phyloP scores from a whole-genome alignment of 2,113 vertebrate genomes.

The Barbus barbus region DNA sequence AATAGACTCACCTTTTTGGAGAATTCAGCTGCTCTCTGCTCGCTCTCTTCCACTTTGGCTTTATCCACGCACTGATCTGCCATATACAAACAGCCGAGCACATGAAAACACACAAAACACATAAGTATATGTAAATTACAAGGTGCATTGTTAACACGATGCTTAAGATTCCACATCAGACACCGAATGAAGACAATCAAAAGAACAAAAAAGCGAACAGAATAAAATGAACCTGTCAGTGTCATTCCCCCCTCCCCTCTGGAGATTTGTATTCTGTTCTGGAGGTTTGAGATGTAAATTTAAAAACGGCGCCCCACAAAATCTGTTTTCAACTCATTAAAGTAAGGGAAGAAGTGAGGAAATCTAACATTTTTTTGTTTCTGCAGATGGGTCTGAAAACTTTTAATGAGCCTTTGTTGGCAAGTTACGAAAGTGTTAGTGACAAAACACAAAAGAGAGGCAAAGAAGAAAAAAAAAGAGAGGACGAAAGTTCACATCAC shows the following conservation, averaged over 20 bases:
- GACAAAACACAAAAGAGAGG: constrained; percentile 50
- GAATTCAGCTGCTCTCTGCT: constrained; percentile 90
- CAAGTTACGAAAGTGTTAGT: constrained; percentile 60
- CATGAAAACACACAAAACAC: neutral
- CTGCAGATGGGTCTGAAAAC: constrained; percentile 54
- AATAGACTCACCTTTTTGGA: constrained; percentile 91
- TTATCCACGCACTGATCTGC: constrained; percentile 94
- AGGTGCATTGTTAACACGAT: constrained; percentile 27
- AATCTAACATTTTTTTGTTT: constrained; percentile 4
- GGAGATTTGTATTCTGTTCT: constrained; percentile 23
- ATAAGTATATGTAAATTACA: constrained; percentile 3
- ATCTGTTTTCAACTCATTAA: constrained; percentile 56
- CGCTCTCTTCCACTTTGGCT: constrained; percentile 94
- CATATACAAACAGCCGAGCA: constrained; percentile 22
- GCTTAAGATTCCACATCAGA: constrained; percentile 29
- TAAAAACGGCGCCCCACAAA: constrained; percentile 46
- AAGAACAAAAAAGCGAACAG: neutral
- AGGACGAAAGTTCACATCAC: neutral
- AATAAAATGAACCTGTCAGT: constrained; percentile 24
- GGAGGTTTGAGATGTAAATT: constrained; percentile 38
- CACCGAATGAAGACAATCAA: constrained; percentile 4
- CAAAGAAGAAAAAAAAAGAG: neutral
- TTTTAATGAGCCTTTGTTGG: constrained; percentile 71
- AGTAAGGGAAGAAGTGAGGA: constrained; percentile 53
- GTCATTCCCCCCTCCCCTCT: neutral